Base-by-base conservation (phyloP, 1,140 invertebrate genomes). In the Cepaea nemoralis region DNA sequence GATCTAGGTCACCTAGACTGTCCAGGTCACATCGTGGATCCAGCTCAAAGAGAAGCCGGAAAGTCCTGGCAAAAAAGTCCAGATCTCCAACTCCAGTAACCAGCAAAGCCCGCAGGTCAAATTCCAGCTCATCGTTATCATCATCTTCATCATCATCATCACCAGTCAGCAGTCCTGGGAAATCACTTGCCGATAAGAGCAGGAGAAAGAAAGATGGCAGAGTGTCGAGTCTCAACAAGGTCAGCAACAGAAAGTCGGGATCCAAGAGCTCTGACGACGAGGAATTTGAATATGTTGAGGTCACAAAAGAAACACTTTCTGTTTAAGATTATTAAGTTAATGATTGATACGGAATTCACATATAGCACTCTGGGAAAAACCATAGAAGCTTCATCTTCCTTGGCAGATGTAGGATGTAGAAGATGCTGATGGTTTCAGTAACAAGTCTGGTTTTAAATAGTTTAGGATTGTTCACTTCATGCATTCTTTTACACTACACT, bases 1-100 rank as follows among this genome's bases (percentile, higher is more conserved):
- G 82, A 45, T 86, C 84, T 55, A 81, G 78, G n/a, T 87, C 86
- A 69, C 82, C 82, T n/a, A n/a, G n/a, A n/a, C n/a, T n/a, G n/a
- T n/a, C n/a, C n/a, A n/a, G n/a, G n/a, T n/a, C n/a, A n/a, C n/a
- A n/a, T n/a, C n/a, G n/a, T n/a, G n/a, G n/a, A n/a, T n/a, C n/a
- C n/a, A n/a, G n/a, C n/a, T n/a, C n/a, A 80, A 59, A 48, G 35
- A 82, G 81, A 76, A 71, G 39, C 37, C 33, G 12, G 22, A n/a
- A 75, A 27, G 22, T 66, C 42, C 39, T 27, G 67, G 71, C 19
- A 50, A 45, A 35, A 45, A 83, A 78, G 37, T 83, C 77, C 50
- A 70, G 75, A 22, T 82, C 73, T 27, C 40, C 35, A 40, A 40
- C 50, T 10, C 50, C 50, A 22, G 19, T 69, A 31, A 55, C 50